A percentile compares a stretch with the other conserved stretches of the same genome.
phyloP scores from a whole-genome alignment of 1,140 invertebrate genomes.

The Gonatopus flavifemur region DNA sequence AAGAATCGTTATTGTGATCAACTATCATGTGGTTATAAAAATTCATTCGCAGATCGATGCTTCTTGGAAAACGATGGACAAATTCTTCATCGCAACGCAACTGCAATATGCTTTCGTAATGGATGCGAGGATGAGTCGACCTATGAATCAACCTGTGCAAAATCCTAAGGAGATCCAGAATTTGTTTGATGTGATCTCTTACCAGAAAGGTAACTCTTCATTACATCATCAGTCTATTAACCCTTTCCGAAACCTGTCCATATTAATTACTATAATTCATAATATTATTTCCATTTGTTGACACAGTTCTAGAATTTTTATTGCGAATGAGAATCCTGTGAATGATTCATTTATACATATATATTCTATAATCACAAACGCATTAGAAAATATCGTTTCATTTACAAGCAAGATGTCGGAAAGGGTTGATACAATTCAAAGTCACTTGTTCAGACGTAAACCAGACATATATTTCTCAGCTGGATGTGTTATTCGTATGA shows the following conservation, averaged over 20 bases:
- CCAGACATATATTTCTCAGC: slow-evolving; percentile 50
- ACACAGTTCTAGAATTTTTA: background rate
- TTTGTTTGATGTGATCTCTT: slow-evolving; percentile 82
- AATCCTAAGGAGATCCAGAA: slow-evolving; percentile 72
- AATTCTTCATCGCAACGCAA: slow-evolving; percentile 71
- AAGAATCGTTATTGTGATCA: background rate
- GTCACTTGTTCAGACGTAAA: no score
- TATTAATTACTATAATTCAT: background rate
- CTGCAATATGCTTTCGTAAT: slow-evolving; percentile 66
- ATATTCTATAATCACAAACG: background rate
- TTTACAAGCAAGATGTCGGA: no score
- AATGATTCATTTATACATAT: background rate
- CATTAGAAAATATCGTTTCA: no score
- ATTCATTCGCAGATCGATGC: slow-evolving; percentile 54
- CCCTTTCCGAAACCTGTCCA: background rate
- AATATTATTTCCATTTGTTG: background rate
- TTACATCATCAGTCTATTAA: background rate
- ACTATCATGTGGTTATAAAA: background rate
- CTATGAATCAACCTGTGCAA: slow-evolving; percentile 71
- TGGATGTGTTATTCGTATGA: slow-evolving; percentile 62
- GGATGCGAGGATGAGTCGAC: slow-evolving; percentile 69
- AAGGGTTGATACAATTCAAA: no score
- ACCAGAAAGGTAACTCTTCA: slow-evolving; percentile 65
- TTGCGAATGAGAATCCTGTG: background rate
- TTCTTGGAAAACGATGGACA: slow-evolving; percentile 77